phyloP scores from a whole-genome alignment of 2,113 vertebrate genomes.

The Rhipidura dahli region DNA sequence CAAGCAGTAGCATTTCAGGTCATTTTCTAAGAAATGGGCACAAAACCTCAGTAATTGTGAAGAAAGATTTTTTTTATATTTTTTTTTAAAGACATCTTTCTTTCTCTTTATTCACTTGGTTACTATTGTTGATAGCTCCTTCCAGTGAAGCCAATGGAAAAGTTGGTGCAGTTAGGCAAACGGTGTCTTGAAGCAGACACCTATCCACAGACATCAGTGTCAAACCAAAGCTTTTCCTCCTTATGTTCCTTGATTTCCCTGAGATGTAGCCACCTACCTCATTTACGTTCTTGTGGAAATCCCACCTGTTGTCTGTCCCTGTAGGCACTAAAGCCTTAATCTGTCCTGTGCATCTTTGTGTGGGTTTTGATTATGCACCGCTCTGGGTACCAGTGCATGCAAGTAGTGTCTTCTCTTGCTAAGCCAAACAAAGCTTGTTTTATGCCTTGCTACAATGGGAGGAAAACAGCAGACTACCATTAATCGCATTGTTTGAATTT shows the following conservation, averaged over 20 bases:
- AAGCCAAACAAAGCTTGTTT: constrained; percentile 20
- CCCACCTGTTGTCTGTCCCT: not conserved
- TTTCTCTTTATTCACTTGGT: not conserved
- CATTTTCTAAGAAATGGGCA: accelerated
- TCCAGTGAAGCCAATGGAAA: not conserved
- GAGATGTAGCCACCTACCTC: not conserved
- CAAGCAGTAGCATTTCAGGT: not conserved
- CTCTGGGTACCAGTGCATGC: not conserved
- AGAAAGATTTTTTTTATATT: not conserved
- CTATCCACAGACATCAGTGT: not conserved
- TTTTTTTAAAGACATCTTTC: not conserved
- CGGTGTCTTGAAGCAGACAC: accelerated
- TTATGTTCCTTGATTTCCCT: not conserved
- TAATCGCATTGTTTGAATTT: constrained; percentile 11
- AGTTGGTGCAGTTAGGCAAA: not conserved
- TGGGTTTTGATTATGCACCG: not conserved
- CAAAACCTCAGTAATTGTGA: not conserved
- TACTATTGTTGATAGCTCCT: not conserved
- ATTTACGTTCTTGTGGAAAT: not conserved
- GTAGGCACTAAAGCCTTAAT: not conserved
- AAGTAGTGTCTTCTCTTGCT: not conserved
- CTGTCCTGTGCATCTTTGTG: not conserved
- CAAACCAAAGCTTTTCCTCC: not conserved
- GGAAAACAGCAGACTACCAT: not conserved
- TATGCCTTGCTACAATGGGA: not conserved